Percentiles rank a stretch among this genome's conserved stretches.
Evolutionary conservation across 2,113 vertebrate species (phyloP).

Genomic region (Saguinus imperator): DNA sequence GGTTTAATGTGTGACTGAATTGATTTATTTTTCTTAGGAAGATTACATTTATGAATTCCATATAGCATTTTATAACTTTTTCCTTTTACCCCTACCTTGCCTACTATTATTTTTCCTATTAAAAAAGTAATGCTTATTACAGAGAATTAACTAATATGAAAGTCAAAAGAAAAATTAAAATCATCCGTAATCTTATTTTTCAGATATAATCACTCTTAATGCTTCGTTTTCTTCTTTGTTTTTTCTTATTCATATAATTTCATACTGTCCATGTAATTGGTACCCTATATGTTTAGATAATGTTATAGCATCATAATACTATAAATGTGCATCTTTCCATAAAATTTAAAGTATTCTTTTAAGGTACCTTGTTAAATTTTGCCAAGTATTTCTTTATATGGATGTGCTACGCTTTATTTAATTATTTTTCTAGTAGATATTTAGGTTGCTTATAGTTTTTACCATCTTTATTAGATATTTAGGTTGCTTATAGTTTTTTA

Average conservation of each 20-base stretch:
- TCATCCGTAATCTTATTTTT: neutral
- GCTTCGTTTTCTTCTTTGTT: neutral
- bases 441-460: conserved; percentile 29
- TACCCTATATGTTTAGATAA: neutral
- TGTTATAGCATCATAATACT: neutral
- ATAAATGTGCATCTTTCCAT: neutral
- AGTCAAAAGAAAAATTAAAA: conserved; percentile 27
- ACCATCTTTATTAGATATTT: neutral
- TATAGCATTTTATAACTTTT: conserved; percentile 29
- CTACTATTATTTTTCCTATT: conserved; percentile 23
- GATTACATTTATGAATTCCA: conserved; percentile 54
- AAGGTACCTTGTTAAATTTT: neutral
- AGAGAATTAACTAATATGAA: neutral
- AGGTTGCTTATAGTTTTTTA: conserved; percentile 1
- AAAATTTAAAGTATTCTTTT: neutral
- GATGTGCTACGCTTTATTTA: neutral
- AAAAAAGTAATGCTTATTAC: conserved; percentile 16
- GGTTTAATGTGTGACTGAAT: conserved; percentile 50
- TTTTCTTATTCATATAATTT: neutral
- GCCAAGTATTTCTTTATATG: conserved; percentile 20
- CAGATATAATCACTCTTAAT: neutral
- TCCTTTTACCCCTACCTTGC: neutral
- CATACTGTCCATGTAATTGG: neutral
- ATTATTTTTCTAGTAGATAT: conserved; percentile 12
- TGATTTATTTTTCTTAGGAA: conserved; percentile 54